Percentiles rank a stretch among this genome's conserved stretches.
These are phyloP conservation scores for Premnoplex brunnescens DNA, from an alignment of 2,797 vertebrate genomes.

Conservation along the genomic window DNA sequence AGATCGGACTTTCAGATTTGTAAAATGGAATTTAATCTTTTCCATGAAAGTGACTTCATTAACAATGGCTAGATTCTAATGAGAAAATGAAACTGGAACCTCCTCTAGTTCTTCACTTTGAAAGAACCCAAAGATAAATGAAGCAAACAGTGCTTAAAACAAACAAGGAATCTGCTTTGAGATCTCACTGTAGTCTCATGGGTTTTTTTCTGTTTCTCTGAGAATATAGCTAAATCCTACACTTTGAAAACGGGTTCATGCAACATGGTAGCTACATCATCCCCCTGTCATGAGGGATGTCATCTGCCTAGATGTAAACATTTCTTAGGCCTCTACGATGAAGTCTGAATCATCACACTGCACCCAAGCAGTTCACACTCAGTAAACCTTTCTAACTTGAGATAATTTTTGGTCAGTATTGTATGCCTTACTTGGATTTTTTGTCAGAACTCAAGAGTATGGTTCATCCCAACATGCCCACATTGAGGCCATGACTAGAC, in stretches of 20 bases:
- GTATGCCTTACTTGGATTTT: background rate
- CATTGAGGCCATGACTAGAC: background rate
- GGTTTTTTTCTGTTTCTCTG: background rate
- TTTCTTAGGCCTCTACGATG: background rate
- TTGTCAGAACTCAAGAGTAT: background rate
- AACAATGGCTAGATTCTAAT: background rate
- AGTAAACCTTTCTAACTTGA: background rate
- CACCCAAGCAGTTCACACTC: background rate
- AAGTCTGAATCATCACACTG: background rate
- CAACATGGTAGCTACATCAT: background rate
- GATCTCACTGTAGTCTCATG: background rate
- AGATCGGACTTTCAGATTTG: background rate
- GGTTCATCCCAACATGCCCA: background rate
- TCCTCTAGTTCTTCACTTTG: background rate
- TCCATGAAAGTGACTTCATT: background rate
- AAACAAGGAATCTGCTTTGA: background rate
- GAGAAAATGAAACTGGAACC: background rate
- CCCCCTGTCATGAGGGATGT: background rate
- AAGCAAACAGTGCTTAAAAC: background rate
- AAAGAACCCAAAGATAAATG: background rate
- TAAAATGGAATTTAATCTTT: background rate
- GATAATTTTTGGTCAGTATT: background rate
- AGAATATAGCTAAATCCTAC: background rate
- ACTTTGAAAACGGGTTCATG: background rate
- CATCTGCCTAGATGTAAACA: background rate